Evolutionary conservation across 1,140 invertebrate species (phyloP).

Genomic region (Neodiprion fabricii): DNA sequence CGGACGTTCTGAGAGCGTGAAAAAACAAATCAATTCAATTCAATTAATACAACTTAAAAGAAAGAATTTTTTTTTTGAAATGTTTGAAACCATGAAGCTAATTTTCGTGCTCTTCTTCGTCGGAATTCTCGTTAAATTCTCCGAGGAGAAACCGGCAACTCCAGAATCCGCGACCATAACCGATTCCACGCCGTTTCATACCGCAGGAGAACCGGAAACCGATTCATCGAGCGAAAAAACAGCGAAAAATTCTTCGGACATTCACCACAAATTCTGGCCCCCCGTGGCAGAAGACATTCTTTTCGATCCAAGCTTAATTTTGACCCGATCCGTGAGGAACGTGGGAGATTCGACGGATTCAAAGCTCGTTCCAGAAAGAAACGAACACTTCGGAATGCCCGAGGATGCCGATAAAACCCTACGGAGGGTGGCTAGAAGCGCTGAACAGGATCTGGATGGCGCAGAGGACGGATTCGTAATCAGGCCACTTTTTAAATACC

Average conservation of each 20-base stretch:
- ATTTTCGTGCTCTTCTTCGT: background rate
- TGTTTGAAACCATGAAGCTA: background rate
- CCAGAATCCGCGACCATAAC: no score
- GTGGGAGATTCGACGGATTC: background rate
- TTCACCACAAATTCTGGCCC: slow-evolving; percentile 26
- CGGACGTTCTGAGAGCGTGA: no score
- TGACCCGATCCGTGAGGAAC: slow-evolving; percentile 12
- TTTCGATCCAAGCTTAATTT: slow-evolving; percentile 34
- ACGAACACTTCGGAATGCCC: background rate
- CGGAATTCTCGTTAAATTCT: no score
- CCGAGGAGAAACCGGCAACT: no score
- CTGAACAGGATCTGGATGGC: background rate
- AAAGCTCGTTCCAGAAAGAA: background rate
- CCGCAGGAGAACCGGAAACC: background rate
- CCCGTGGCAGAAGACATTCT: slow-evolving; percentile 32
- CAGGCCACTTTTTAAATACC: slow-evolving; percentile 4
- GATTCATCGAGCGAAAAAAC: background rate
- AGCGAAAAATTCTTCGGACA: background rate
- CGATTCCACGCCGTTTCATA: background rate
- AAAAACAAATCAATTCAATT: no score
- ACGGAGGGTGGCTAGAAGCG: background rate
- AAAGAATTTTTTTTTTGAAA: background rate
- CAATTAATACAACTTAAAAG: no score
- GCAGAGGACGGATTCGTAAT: slow-evolving; percentile 10
- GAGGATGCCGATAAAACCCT: background rate